These are phyloP conservation scores for Sclerurus mexicanus DNA, from an alignment of 2,113 vertebrate species.

Conservation along the genomic window DNA sequence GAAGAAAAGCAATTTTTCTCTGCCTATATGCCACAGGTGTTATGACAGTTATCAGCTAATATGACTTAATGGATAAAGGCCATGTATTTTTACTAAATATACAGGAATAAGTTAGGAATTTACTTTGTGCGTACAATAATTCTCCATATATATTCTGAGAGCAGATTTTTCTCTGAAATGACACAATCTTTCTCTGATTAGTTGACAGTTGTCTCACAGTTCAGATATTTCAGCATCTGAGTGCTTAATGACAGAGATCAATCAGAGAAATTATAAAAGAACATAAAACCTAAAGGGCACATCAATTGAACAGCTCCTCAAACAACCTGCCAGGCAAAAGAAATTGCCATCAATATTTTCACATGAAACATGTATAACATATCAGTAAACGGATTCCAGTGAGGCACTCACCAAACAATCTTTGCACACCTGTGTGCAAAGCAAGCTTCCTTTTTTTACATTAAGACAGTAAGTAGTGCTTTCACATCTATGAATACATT, in stretches of 20 bases:
- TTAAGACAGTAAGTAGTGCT: background rate
- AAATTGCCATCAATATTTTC: background rate
- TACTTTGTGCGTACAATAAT: background rate
- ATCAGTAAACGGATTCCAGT: background rate
- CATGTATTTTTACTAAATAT: background rate
- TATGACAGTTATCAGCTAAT: background rate
- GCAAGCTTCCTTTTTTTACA: background rate
- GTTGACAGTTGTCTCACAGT: background rate
- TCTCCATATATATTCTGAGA: background rate
- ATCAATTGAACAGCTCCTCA: background rate
- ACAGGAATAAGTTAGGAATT: background rate
- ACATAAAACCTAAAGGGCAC: background rate
- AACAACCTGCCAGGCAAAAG: background rate
- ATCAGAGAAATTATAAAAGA: background rate
- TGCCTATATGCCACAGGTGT: background rate
- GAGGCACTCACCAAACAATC: background rate
- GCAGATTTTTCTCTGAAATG: background rate
- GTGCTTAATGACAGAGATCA: slow-evolving; percentile 1
- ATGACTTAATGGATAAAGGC: background rate
- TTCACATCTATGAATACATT: background rate
- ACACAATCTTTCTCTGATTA: background rate
- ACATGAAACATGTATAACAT: background rate
- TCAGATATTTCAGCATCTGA: slow-evolving; percentile 2
- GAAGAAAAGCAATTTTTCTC: background rate
- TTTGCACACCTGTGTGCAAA: background rate